Evolutionary conservation across 2,113 vertebrate genomes (phyloP).

Genomic region (Sinocyclocheilus maitianheensis): DNA sequence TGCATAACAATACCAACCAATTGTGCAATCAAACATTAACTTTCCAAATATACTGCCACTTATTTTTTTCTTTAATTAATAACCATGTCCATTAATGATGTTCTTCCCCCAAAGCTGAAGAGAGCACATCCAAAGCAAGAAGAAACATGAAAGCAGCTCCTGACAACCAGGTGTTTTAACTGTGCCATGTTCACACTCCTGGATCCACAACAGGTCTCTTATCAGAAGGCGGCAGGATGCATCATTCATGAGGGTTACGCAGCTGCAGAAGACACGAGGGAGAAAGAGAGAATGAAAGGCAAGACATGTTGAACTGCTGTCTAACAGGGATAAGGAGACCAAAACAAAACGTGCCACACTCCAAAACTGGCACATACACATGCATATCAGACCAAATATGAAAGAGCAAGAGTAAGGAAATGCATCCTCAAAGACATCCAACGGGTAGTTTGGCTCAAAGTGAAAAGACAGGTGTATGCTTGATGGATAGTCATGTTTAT

Average conservation of each 20-base stretch:
- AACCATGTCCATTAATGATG: no score
- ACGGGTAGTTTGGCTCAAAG: background rate
- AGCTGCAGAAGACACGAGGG: background rate
- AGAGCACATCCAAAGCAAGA: no score
- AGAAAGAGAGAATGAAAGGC: background rate
- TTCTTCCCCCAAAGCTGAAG: no score
- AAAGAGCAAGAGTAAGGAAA: background rate
- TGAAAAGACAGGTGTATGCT: background rate
- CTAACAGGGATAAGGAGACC: background rate
- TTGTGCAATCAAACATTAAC: no score
- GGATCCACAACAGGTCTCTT: slow-evolving; percentile 1
- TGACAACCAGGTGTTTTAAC: background rate
- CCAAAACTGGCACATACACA: background rate
- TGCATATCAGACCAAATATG: background rate
- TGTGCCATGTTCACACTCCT: background rate
- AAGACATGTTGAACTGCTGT: background rate
- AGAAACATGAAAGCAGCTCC: background rate
- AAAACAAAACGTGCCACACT: background rate
- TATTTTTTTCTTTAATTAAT: no score
- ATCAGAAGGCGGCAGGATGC: background rate
- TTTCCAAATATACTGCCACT: no score
- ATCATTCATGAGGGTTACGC: background rate
- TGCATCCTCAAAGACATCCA: background rate
- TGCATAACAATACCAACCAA: no score
- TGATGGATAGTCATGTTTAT: background rate